Evolutionary conservation across 2,113 vertebrate genomes (phyloP), one percentile per base, ranked within the genome.

Genomic region (Sterna hirundo): DNA sequence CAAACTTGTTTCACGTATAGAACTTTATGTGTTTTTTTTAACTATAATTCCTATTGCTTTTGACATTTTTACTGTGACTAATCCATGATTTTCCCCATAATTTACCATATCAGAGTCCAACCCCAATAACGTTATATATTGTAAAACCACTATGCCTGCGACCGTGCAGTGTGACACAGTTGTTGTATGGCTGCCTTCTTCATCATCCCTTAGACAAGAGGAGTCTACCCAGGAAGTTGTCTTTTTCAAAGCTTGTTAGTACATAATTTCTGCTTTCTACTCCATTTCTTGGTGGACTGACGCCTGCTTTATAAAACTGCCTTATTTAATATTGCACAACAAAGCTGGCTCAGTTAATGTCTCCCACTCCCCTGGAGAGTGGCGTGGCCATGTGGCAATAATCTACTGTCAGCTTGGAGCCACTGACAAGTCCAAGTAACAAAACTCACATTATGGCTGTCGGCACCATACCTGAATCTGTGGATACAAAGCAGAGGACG

Each of bases 51-150:
- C 69, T 85, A 82, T 29, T 82, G 32, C 64, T 87, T 92, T 90
- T 93, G 78, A 70, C 40, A 77, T 86, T 94, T 97, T 91, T 80
- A 57, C 14, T 90, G 68, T 60, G 85, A 65, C 30, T 89, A 93
- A 91, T 83, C 13, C 32, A 68, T 12, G 6, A 77, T 75, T 95
- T 96, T 79, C 61, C 29, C 79, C 49, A n/a, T 86, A 72, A 94
- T 87, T 77, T 83, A 69, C 65, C 49, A 40, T 94, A 83, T 94
- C 55, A 61, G 44, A 69, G 23, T 36, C 29, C 58, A 72, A 17
- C 1, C 15, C 22, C 55, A 58, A 79, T 51, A 77, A 54, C 3
- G 15, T 40, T 71, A 40, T 57, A n/a, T 44, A 25, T 26, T 10
- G 11, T 71, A 87, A 88, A 90, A n/a, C 29, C 27, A 51, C 54